These are phyloP conservation scores for Brachirus orientalis DNA, from an alignment of 2,113 vertebrate genomes.

Conservation along the genomic window DNA sequence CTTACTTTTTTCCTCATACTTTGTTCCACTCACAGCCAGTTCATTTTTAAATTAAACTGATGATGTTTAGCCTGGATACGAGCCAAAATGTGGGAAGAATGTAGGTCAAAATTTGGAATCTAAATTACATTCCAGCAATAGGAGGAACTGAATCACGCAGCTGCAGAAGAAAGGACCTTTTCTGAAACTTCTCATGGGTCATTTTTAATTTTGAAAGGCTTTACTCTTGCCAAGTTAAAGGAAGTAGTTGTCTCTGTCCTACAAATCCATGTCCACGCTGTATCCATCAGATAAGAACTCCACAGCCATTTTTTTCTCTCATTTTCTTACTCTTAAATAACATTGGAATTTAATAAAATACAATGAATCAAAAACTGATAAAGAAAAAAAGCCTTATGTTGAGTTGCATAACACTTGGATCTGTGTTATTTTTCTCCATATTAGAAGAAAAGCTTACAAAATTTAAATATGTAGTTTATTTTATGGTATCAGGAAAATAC, in stretches of 20 bases:
- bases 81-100: slow-evolving; percentile 47
- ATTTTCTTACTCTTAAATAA: too few relatives aligned
- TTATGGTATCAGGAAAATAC: too few relatives aligned
- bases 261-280: slow-evolving; percentile 26
- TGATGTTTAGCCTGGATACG: slow-evolving; percentile 26
- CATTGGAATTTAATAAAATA: too few relatives aligned
- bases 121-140: slow-evolving; percentile 64
- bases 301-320: too few relatives aligned
- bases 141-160: slow-evolving; percentile 51
- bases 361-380: too few relatives aligned
- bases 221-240: slow-evolving; percentile 31
- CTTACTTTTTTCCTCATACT: not conserved
- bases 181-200: slow-evolving; percentile 42
- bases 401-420: too few relatives aligned
- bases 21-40: not conserved
- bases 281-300: slow-evolving; percentile 33
- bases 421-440: too few relatives aligned
- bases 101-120: slow-evolving; percentile 75
- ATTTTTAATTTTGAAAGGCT: slow-evolving; percentile 48
- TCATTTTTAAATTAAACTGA: slow-evolving; percentile 36
- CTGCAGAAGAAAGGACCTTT: slow-evolving; percentile 48
- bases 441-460: too few relatives aligned
- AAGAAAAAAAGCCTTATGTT: too few relatives aligned
- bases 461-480: too few relatives aligned
- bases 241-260: slow-evolving; percentile 26